phyloP scores from a whole-genome alignment of 64 coral and sea anemone species.

The Dendronephthya gigantea region DNA sequence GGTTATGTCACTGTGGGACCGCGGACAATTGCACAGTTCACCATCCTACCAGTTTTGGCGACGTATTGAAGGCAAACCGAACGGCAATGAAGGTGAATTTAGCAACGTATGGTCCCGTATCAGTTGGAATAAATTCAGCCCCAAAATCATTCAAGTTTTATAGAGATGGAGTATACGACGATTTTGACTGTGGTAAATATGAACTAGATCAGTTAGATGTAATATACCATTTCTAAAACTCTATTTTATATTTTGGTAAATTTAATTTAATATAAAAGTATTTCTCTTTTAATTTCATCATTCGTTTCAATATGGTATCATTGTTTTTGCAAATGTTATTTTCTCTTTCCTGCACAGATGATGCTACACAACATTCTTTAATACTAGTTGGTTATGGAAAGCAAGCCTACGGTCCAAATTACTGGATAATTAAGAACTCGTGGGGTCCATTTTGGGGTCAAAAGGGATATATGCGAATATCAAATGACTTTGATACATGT shows the following conservation, averaged over 20 bases:
- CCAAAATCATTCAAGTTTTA: conserved; percentile 51
- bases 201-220: too few relatives aligned
- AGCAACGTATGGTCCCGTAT: conserved; percentile 40
- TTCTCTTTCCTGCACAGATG: too few relatives aligned
- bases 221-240: too few relatives aligned
- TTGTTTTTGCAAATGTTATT: too few relatives aligned
- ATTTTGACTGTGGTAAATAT: conserved; percentile 20
- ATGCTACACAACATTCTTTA: too few relatives aligned
- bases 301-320: too few relatives aligned
- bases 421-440: conserved; percentile 67
- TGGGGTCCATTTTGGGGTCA: conserved; percentile 56
- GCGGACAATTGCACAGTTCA: conserved; percentile 28
- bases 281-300: too few relatives aligned
- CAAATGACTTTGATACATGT: conserved; percentile 56
- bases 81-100: conserved; percentile 39
- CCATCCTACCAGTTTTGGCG: conserved; percentile 37
- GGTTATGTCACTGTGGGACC: conserved; percentile 35
- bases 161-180: conserved; percentile 40
- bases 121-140: conserved; percentile 24
- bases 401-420: conserved; percentile 36
- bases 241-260: too few relatives aligned
- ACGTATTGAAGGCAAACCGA: conserved; percentile 24
- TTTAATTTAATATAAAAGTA: too few relatives aligned
- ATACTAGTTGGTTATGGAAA: conserved; percentile 55
- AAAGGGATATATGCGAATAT: conserved; percentile 62